These are phyloP conservation scores for Entomobrya multifasciata DNA, from an alignment of 2,888 invertebrate genomes.

Conservation along the genomic window DNA sequence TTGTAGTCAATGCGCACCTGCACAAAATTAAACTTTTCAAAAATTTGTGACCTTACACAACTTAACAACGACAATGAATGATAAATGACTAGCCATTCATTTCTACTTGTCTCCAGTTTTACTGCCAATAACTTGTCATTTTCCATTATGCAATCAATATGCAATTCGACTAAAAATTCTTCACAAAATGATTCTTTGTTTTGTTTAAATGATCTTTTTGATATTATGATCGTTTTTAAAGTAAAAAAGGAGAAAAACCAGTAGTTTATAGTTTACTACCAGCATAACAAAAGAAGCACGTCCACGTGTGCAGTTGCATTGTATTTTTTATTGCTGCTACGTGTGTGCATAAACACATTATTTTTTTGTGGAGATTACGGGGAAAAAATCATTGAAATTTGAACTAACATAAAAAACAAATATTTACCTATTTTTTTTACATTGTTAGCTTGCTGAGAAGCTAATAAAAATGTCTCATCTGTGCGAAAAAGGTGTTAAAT, in stretches of 20 bases:
- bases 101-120: conserved; percentile 28
- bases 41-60: conserved; percentile 35
- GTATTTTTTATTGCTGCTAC: not conserved
- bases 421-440: not conserved
- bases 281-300: conserved; percentile 23
- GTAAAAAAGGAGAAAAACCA: conserved; percentile 42
- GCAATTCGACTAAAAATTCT: too few relatives aligned
- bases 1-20: not conserved
- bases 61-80: not conserved
- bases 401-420: conserved; percentile 7
- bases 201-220: too few relatives aligned
- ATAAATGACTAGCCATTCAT: conserved; percentile 6
- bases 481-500: conserved; percentile 34
- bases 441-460: not conserved
- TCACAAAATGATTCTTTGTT: too few relatives aligned
- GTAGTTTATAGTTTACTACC: too few relatives aligned
- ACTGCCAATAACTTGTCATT: not conserved
- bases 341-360: conserved; percentile 9
- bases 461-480: conserved; percentile 40
- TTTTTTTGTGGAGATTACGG: conserved; percentile 22
- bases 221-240: not conserved
- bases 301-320: too few relatives aligned
- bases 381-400: not conserved
- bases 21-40: too few relatives aligned
- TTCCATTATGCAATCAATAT: not conserved